These are phyloP conservation scores for Nymphalis polychloros DNA, from an alignment of 2,888 invertebrate species.

Conservation along the genomic window DNA sequence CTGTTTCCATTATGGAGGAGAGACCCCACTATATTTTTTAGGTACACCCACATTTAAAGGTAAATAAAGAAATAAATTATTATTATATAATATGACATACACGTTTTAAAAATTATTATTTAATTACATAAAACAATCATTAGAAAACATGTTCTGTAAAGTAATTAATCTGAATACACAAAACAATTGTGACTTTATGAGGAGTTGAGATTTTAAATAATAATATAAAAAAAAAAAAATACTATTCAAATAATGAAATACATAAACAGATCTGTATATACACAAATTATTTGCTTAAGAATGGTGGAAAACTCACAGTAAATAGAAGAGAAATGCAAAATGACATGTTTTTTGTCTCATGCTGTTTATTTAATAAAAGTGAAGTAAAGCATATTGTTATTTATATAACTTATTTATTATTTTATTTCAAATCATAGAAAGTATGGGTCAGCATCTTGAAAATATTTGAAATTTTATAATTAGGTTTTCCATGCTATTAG, in stretches of 20 bases:
- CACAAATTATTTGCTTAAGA: slow-evolving; percentile 23
- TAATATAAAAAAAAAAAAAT: slow-evolving; percentile 28
- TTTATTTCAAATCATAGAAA: slow-evolving; percentile 44
- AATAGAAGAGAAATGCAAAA: slow-evolving; percentile 11
- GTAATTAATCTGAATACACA: slow-evolving; percentile 12
- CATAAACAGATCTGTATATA: slow-evolving; percentile 40
- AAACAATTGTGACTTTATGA: slow-evolving; percentile 5
- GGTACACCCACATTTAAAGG: no score
- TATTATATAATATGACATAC: no score
- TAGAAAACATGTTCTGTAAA: background rate
- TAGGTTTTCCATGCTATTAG: slow-evolving; percentile 44
- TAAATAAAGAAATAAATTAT: no score
- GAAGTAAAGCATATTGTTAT: slow-evolving; percentile 24
- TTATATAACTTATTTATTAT: slow-evolving; percentile 8
- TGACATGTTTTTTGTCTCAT: slow-evolving; percentile 19
- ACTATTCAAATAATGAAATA: slow-evolving; percentile 8
- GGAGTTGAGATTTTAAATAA: slow-evolving; percentile 2
- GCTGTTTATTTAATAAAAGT: slow-evolving; percentile 26
- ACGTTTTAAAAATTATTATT: no score
- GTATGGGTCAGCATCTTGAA: slow-evolving; percentile 64
- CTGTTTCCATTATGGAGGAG: no score
- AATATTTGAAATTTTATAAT: slow-evolving; percentile 32
- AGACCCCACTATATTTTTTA: no score
- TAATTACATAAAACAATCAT: no score
- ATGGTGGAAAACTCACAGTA: slow-evolving; percentile 1